Conservation (phyloP, 2,888 invertebrate species). For the Morinoia aosen region DNA sequence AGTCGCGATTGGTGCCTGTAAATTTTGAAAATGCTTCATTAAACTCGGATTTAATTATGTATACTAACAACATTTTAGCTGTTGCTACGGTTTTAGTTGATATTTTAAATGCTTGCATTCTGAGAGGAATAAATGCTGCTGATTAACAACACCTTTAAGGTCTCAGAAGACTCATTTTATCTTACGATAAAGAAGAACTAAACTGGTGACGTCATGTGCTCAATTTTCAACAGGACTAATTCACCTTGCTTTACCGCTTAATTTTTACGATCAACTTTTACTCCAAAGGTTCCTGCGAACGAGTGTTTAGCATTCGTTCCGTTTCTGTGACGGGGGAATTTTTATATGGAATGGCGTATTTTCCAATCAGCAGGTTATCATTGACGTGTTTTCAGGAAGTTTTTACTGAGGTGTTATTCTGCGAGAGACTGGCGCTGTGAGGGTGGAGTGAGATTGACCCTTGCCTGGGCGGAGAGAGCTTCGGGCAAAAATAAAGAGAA, state of each 20-base stretch:
- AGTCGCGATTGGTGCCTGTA: neutral
- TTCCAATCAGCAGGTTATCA: neutral
- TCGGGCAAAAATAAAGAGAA: constrained; percentile 36
- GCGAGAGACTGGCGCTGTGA: neutral
- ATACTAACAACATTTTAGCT: neutral
- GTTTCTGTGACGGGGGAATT: neutral
- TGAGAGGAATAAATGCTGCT: neutral
- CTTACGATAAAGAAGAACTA: neutral
- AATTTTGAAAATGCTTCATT: neutral
- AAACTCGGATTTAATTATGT: neutral
- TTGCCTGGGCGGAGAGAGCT: constrained; percentile 24
- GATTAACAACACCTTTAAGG: neutral
- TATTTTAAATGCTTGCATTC: neutral
- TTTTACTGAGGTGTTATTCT: constrained; percentile 35
- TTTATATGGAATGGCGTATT: neutral
- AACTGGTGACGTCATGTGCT: neutral
- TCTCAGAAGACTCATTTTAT: neutral
- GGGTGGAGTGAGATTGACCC: constrained; percentile 33
- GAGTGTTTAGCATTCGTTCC: neutral
- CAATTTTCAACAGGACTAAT: neutral
- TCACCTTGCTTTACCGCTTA: neutral
- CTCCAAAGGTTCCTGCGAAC: neutral
- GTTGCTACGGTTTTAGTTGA: neutral
- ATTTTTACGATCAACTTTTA: neutral
- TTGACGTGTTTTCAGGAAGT: neutral